Percentiles rank a stretch among this genome's conserved stretches.
These are phyloP conservation scores for Macrostomum lignano DNA, from an alignment of 1,140 invertebrate species.

Conservation along the genomic window DNA sequence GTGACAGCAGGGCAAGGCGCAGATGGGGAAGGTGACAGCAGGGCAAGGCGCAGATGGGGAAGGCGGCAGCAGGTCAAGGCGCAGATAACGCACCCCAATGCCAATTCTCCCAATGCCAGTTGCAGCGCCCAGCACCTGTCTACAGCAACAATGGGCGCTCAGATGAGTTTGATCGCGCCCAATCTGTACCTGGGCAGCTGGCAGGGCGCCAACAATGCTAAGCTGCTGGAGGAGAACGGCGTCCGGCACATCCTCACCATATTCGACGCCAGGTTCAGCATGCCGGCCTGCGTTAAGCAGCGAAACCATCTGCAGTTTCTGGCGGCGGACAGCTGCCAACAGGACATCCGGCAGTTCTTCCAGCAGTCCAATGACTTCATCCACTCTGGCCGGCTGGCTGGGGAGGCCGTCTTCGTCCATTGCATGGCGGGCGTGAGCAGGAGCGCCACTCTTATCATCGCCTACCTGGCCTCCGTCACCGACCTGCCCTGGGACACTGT, in stretches of 20 bases:
- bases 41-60: too few species aligned
- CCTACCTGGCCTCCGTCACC: too few species aligned
- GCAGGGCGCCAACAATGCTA: slow-evolving; percentile 60
- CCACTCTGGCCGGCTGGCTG: slow-evolving; percentile 51
- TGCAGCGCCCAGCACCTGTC: too few species aligned
- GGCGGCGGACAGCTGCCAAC: slow-evolving; percentile 61
- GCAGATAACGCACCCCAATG: too few species aligned
- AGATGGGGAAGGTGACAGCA: too few species aligned
- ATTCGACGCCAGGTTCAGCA: slow-evolving; percentile 27
- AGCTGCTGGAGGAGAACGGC: slow-evolving; percentile 53
- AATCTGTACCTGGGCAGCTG: slow-evolving; percentile 32
- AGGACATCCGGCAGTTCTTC: slow-evolving; percentile 71
- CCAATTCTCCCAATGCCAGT: too few species aligned
- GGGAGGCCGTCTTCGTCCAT: slow-evolving; percentile 57
- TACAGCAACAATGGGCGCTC: too few species aligned
- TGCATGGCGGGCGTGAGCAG: slow-evolving; percentile 67
- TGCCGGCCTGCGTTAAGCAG: not conserved
- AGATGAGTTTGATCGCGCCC: too few species aligned
- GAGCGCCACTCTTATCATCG: slow-evolving; percentile 46
- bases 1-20: too few species aligned
- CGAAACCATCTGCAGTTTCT: not conserved
- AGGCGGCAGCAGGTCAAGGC: too few species aligned
- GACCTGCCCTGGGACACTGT: too few species aligned
- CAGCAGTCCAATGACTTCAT: slow-evolving; percentile 77
- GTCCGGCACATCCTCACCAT: slow-evolving; percentile 82